Evolutionary conservation across 2,888 invertebrate species (phyloP), one percentile per base, ranked within the genome.

Genomic region (Vesta saturnalis): DNA sequence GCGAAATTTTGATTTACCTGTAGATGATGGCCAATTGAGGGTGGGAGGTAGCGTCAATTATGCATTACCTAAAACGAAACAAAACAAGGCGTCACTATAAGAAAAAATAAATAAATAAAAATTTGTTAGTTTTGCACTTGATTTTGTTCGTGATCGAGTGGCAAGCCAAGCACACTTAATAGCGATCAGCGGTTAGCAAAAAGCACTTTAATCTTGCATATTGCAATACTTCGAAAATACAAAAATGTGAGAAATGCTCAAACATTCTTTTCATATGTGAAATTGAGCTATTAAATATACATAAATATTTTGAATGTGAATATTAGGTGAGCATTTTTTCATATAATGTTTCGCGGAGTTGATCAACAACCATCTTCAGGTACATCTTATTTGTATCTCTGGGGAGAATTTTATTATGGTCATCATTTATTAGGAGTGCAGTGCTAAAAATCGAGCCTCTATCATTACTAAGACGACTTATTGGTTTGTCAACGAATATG

Each of bases 51-150:
- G 77, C 81, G 77, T 79, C 80, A 76, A 77, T 82, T 82, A 83
- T 79, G 79, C 80, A 79, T 80, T 80, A 84, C 84, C 84, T 84
- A 84, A 78, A 83, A 83, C 77, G 77, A 81, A 79, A 80, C 71
- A 77, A 49, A 52, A 52, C 6, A 52, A 64, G 57, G 52, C 49
- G 59, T 64, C 64, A 64, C 59, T 57, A 59, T 23, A 56, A 46
- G n/a, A n/a, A 73, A 71, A 60, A 58, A 60, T 39, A 60, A 62
- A 61, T 19, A 56, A 16, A 46, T 35, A 60, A 60, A 54, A 55
- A 56, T 19, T 19, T 1, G 52, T 52, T 52, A 52, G 46, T 14
- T 30, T 15, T 3, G 8, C 15, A 14, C 16, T 47, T 14, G 5
- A 21, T 1, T 12, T 19, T n/a, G n/a, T n/a, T n/a, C n/a, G n/a